phyloP scores from a whole-genome alignment of 2,888 invertebrate genomes.

The Smittia sp. region DNA sequence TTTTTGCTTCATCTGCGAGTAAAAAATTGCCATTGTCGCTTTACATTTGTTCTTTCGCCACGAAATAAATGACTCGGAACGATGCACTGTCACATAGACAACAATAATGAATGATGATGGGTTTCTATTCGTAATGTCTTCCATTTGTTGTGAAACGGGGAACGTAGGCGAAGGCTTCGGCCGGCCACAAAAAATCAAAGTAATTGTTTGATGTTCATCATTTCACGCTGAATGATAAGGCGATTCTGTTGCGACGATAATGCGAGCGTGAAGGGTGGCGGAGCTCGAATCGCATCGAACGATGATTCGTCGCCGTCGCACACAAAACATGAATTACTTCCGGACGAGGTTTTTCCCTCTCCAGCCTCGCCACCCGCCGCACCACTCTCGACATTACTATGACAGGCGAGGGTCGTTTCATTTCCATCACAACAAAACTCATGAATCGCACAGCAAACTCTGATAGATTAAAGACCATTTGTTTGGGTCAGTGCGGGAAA shows the following conservation, averaged over 20 bases:
- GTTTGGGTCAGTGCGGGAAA: too few species aligned
- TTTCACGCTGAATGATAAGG: not conserved
- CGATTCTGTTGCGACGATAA: not conserved
- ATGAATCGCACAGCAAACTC: too few species aligned
- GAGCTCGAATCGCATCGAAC: not conserved
- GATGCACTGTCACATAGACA: not conserved
- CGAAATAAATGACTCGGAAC: not conserved
- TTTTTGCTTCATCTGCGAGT: too few species aligned
- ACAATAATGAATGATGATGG: constrained; percentile 5
- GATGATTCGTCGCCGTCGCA: not conserved
- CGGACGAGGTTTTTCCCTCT: not conserved
- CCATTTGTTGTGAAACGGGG: too few species aligned
- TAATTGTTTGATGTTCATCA: constrained; percentile 8
- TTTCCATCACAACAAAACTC: too few species aligned
- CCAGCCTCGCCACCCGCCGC: too few species aligned
- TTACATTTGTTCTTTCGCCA: not conserved
- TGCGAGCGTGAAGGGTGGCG: not conserved
- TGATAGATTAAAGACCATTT: too few species aligned
- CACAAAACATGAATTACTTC: not conserved
- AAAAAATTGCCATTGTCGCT: constrained; percentile 4
- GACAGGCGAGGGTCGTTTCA: too few species aligned
- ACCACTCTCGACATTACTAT: too few species aligned
- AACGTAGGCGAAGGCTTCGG: too few species aligned
- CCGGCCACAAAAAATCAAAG: not conserved
- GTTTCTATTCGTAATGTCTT: not conserved